These are phyloP conservation scores for Protomyctophum bolini DNA, from an alignment of 2,113 vertebrate species.

Conservation along the genomic window DNA sequence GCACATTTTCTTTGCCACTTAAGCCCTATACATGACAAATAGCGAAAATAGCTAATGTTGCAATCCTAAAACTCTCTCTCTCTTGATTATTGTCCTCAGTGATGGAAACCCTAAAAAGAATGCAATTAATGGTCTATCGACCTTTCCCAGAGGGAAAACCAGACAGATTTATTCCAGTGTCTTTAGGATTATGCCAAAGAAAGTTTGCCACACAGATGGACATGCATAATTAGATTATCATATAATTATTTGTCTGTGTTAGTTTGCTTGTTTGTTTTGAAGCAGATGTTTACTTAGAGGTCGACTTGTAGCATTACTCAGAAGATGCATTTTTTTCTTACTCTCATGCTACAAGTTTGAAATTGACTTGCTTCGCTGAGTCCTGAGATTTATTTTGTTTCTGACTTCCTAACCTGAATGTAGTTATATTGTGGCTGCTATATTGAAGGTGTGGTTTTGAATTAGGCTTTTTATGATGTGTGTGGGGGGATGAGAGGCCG, in stretches of 20 bases:
- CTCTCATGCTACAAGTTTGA: background rate
- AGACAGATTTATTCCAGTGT: background rate
- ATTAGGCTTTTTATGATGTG: background rate
- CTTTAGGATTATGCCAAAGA: slow-evolving; percentile 14
- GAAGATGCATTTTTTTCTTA: background rate
- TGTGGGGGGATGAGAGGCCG: background rate
- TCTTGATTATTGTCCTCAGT: too few relatives aligned
- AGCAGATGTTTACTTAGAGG: slow-evolving; percentile 7
- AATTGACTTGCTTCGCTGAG: background rate
- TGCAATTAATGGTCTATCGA: too few relatives aligned
- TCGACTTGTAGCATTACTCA: background rate
- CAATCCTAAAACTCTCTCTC: too few relatives aligned
- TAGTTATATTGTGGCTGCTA: background rate
- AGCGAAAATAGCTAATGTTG: too few relatives aligned
- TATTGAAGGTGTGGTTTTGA: background rate
- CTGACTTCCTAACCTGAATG: background rate
- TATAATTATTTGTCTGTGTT: slow-evolving; percentile 16
- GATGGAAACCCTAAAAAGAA: too few relatives aligned
- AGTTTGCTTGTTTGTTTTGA: background rate
- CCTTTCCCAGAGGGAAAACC: background rate
- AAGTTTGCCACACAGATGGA: slow-evolving; percentile 21
- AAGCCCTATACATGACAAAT: too few relatives aligned
- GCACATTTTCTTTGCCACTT: too few relatives aligned
- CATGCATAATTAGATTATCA: slow-evolving; percentile 7
- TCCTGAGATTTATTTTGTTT: background rate